These are phyloP conservation scores for Apeira syringaria DNA, from an alignment of 2,888 invertebrate genomes.

Conservation along the genomic window DNA sequence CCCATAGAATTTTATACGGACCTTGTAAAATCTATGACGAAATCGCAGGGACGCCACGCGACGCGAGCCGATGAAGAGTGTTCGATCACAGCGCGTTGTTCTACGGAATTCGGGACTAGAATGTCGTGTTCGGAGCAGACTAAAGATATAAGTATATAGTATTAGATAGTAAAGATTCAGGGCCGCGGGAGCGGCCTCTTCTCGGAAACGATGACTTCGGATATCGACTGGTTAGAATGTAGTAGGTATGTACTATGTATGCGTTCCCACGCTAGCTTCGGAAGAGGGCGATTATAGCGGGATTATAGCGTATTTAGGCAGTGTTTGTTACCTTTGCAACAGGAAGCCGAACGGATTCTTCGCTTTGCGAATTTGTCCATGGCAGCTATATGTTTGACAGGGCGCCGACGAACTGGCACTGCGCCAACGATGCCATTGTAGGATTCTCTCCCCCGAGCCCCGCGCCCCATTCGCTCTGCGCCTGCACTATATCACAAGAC, in stretches of 20 bases:
- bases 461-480: slow-evolving; percentile 1
- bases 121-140: slow-evolving; percentile 17
- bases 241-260: not conserved
- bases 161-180: not conserved
- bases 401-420: slow-evolving; percentile 36
- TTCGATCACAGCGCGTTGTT: slow-evolving; percentile 3
- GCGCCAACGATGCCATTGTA: slow-evolving; percentile 46
- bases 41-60: too few species aligned
- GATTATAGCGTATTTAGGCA: too few species aligned
- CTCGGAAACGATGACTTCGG: slow-evolving; percentile 8
- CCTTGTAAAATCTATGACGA: too few species aligned
- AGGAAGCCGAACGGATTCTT: slow-evolving; percentile 28
- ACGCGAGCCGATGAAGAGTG: not conserved
- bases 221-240: not conserved
- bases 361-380: slow-evolving; percentile 26
- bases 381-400: slow-evolving; percentile 24
- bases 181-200: slow-evolving; percentile 2
- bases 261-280: slow-evolving; percentile 4
- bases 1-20: too few species aligned
- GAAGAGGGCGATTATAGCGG: too few species aligned
- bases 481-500: slow-evolving; percentile 35
- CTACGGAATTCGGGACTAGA: slow-evolving; percentile 12
- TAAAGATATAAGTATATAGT: slow-evolving; percentile 5
- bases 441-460: slow-evolving; percentile 20
- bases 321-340: not conserved